phyloP scores from a whole-genome alignment of 1,140 invertebrate genomes.

The Antheraea pernyi region DNA sequence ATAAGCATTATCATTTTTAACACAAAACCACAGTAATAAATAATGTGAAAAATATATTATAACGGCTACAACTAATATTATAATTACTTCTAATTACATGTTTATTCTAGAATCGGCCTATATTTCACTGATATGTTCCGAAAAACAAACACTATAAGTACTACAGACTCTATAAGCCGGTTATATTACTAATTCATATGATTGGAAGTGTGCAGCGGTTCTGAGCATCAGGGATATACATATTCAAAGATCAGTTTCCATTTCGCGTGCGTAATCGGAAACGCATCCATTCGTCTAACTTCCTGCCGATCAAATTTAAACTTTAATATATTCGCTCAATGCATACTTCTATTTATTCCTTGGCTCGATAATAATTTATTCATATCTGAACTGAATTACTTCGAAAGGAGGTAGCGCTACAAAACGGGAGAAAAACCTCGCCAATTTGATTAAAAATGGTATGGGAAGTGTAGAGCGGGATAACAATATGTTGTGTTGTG shows the following conservation, averaged over 20 bases:
- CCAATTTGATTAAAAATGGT: too few species aligned
- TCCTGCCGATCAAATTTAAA: slow-evolving; percentile 42
- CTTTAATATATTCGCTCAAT: slow-evolving; percentile 33
- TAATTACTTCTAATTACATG: slow-evolving; percentile 16
- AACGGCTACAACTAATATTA: neutral
- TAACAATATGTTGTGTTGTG: too few species aligned
- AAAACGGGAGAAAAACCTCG: neutral
- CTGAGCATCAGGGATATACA: slow-evolving; percentile 50
- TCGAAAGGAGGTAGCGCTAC: slow-evolving; percentile 47
- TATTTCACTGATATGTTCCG: slow-evolving; percentile 27
- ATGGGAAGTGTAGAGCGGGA: too few species aligned
- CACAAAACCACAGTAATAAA: too few species aligned
- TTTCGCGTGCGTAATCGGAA: slow-evolving; percentile 73
- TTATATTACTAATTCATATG: slow-evolving; percentile 23
- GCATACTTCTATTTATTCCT: slow-evolving; percentile 8
- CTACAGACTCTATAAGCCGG: slow-evolving; percentile 25
- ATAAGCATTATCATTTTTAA: too few species aligned
- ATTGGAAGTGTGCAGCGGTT: slow-evolving; percentile 54
- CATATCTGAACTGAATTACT: slow-evolving; percentile 56
- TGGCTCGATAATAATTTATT: slow-evolving; percentile 51
- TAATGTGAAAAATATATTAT: neutral
- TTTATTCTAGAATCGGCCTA: slow-evolving; percentile 33
- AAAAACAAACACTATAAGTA: slow-evolving; percentile 27
- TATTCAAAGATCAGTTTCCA: slow-evolving; percentile 76
- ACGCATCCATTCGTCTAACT: slow-evolving; percentile 40